Evolutionary conservation across 2,797 vertebrate species (phyloP).

Genomic region (Sciaenops ocellatus): DNA sequence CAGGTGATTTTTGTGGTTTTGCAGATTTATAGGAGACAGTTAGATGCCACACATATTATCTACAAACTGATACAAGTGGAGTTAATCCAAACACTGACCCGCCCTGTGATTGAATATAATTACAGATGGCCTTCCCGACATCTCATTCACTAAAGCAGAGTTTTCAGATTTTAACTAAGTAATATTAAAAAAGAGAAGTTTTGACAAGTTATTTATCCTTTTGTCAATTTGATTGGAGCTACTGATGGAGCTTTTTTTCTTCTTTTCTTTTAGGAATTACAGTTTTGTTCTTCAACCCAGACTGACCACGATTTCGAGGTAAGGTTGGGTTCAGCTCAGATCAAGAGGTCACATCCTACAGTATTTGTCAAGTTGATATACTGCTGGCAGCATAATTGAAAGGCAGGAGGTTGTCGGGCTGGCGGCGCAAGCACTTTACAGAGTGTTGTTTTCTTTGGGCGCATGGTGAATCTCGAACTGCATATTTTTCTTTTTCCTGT

Average conservation of each 20-base stretch:
- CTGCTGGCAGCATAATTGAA: slow-evolving; percentile 82
- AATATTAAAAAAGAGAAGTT: slow-evolving; percentile 41
- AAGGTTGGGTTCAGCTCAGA: slow-evolving; percentile 76
- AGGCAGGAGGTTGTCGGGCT: slow-evolving; percentile 75
- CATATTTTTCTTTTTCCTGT: slow-evolving; percentile 85
- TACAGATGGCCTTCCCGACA: slow-evolving; percentile 77
- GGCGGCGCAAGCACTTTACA: slow-evolving; percentile 76
- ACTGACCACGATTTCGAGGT: slow-evolving; percentile 72
- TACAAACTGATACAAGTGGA: slow-evolving; percentile 83
- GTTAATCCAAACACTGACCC: slow-evolving; percentile 86
- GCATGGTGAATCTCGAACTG: slow-evolving; percentile 75
- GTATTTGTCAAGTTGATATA: slow-evolving; percentile 84
- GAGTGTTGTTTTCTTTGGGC: slow-evolving; percentile 83
- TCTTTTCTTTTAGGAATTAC: slow-evolving; percentile 34
- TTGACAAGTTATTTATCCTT: slow-evolving; percentile 25
- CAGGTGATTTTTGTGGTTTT: slow-evolving; percentile 48
- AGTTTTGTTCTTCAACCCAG: slow-evolving; percentile 55
- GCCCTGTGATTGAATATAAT: slow-evolving; percentile 88
- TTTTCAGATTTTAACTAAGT: slow-evolving; percentile 56
- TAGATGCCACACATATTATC: slow-evolving; percentile 76
- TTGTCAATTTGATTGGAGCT: slow-evolving; percentile 43
- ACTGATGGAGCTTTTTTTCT: slow-evolving; percentile 28
- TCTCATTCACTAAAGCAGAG: slow-evolving; percentile 48
- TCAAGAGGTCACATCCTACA: slow-evolving; percentile 83
- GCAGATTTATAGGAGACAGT: slow-evolving; percentile 46